phyloP scores from a whole-genome alignment of 1,140 invertebrate species.

The Drosophila erecta region DNA sequence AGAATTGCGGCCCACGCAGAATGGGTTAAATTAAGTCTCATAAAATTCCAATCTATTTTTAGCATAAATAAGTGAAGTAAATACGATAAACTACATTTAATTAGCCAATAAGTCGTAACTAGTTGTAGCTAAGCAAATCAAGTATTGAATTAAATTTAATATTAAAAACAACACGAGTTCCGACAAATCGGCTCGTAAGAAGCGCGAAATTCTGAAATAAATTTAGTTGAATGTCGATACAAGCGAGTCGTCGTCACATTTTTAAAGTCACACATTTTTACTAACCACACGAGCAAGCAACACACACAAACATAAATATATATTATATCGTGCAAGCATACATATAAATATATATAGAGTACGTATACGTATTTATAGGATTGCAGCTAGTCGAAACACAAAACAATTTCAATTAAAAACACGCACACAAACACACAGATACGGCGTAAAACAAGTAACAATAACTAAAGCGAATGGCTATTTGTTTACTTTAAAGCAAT shows the following conservation, averaged over 20 bases:
- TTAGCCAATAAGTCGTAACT: conserved; percentile 68
- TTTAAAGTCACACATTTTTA: conserved; percentile 73
- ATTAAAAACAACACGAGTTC: conserved; percentile 28
- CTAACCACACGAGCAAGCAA: conserved; percentile 23
- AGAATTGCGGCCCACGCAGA: conserved; percentile 20
- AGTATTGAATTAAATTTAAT: conserved; percentile 48
- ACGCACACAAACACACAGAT: conserved; percentile 18
- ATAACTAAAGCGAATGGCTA: conserved; percentile 46
- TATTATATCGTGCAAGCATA: conserved; percentile 50
- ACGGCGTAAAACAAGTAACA: conserved; percentile 19
- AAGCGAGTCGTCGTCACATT: conserved; percentile 53
- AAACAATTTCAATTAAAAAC: conserved; percentile 58
- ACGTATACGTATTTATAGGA: conserved; percentile 62
- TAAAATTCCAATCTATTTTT: conserved; percentile 65
- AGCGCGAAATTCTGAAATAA: conserved; percentile 81
- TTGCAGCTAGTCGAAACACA: conserved; percentile 50
- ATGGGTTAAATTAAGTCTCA: conserved; percentile 46
- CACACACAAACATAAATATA: conserved; percentile 27
- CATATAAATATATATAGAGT: conserved; percentile 44
- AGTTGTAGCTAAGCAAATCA: conserved; percentile 59
- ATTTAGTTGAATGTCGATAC: conserved; percentile 72
- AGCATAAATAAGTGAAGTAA: conserved; percentile 62
- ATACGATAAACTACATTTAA: conserved; percentile 55
- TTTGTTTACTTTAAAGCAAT: conserved; percentile 33
- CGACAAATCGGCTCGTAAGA: conserved; percentile 55